A percentile compares a stretch with the other conserved stretches of the same genome.
These are phyloP conservation scores for Drosophila elegans DNA, from an alignment of 1,140 invertebrate species.

Conservation along the genomic window DNA sequence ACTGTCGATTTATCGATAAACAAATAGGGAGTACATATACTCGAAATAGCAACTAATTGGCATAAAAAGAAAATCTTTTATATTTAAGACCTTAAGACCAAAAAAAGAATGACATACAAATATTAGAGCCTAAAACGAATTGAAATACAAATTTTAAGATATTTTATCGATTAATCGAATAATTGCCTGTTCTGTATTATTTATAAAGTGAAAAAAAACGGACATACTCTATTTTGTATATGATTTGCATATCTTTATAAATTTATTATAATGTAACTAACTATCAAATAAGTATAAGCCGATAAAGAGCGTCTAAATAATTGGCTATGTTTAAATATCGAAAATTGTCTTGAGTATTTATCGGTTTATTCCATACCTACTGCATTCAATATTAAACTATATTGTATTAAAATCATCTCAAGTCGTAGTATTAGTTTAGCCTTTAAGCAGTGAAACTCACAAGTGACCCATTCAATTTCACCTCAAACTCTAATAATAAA, in stretches of 20 bases:
- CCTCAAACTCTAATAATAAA: slow-evolving; percentile 29
- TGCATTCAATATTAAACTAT: slow-evolving; percentile 40
- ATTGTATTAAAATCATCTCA: slow-evolving; percentile 23
- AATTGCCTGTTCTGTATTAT: slow-evolving; percentile 35
- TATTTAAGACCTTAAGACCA: slow-evolving; percentile 1
- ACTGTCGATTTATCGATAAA: slow-evolving; percentile 71
- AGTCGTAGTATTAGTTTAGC: slow-evolving; percentile 40
- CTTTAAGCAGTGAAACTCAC: slow-evolving; percentile 63
- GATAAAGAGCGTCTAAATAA: slow-evolving; percentile 13
- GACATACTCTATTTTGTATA: slow-evolving; percentile 32
- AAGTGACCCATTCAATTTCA: slow-evolving; percentile 12
- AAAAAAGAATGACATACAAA: not conserved
- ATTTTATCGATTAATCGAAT: slow-evolving; percentile 44
- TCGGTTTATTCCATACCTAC: slow-evolving; percentile 49
- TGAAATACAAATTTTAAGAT: slow-evolving; percentile 14
- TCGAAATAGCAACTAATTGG: slow-evolving; percentile 33
- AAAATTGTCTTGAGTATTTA: slow-evolving; percentile 36
- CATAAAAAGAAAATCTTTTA: slow-evolving; percentile 47
- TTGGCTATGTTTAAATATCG: slow-evolving; percentile 1
- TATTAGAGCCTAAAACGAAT: slow-evolving; percentile 26
- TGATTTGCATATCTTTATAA: slow-evolving; percentile 27
- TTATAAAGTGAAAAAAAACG: slow-evolving; percentile 5
- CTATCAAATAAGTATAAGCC: slow-evolving; percentile 13
- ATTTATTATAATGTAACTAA: slow-evolving; percentile 22
- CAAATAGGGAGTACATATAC: slow-evolving; percentile 34